These are phyloP conservation scores for Melolontha melolontha DNA, from an alignment of 2,888 invertebrate species.

Conservation along the genomic window DNA sequence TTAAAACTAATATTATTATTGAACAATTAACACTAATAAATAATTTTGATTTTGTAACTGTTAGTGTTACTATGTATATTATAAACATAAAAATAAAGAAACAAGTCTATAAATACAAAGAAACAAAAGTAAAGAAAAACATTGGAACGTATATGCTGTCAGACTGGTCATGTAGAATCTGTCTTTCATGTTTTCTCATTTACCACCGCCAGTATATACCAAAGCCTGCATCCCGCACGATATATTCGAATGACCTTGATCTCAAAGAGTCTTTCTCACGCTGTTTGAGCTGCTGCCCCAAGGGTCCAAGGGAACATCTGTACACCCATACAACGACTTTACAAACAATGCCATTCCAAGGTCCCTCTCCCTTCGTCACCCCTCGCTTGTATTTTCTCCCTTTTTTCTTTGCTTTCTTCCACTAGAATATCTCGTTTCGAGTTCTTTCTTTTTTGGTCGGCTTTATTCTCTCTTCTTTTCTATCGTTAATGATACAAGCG, in stretches of 20 bases:
- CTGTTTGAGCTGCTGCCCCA: constrained; percentile 26
- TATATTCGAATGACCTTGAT: constrained; percentile 47
- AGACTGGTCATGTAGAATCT: too few species aligned
- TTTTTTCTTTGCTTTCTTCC: constrained; percentile 9
- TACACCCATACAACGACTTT: constrained; percentile 16
- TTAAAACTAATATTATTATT: too few species aligned
- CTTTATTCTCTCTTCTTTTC: neutral
- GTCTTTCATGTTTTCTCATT: too few species aligned
- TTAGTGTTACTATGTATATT: too few species aligned
- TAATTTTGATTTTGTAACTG: too few species aligned
- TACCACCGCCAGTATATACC: too few species aligned
- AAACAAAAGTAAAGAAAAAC: too few species aligned
- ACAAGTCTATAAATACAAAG: too few species aligned
- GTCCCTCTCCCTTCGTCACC: neutral
- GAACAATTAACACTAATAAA: too few species aligned
- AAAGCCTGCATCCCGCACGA: too few species aligned
- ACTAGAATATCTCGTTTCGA: constrained; percentile 13
- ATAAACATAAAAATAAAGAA: too few species aligned
- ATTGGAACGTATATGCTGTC: too few species aligned
- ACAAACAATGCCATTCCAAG: constrained; percentile 34
- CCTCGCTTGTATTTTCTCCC: neutral
- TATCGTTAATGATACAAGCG: neutral
- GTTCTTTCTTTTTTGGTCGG: constrained; percentile 3
- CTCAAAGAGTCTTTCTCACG: constrained; percentile 51
- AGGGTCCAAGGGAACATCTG: constrained; percentile 45